These are phyloP conservation scores for Oryzaephilus surinamensis DNA, from an alignment of 1,140 invertebrate species.

Conservation along the genomic window DNA sequence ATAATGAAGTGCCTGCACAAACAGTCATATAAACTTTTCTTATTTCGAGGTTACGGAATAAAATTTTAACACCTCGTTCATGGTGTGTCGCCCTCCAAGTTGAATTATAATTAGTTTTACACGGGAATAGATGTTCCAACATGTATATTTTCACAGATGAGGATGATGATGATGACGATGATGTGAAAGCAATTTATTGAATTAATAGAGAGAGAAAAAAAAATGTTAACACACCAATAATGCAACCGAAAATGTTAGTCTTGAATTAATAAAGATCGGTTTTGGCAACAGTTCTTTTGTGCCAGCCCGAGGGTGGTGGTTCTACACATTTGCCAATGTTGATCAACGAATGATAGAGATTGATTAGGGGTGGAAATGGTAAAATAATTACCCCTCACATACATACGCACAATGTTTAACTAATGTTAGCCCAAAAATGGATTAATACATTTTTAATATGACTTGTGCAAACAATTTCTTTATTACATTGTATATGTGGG, in stretches of 20 bases:
- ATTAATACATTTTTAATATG: constrained; percentile 37
- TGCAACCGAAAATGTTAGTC: constrained; percentile 22
- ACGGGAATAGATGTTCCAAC: too few species aligned
- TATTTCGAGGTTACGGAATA: constrained; percentile 16
- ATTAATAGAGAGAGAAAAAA: too few species aligned
- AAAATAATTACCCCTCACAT: constrained; percentile 32
- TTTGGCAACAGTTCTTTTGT: constrained; percentile 16
- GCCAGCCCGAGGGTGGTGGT: constrained; percentile 14
- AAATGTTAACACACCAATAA: constrained; percentile 28
- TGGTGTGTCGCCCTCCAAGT: too few species aligned
- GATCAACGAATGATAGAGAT: constrained; percentile 34
- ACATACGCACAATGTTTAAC: constrained; percentile 18
- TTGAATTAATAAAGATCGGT: constrained; percentile 29
- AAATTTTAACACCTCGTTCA: constrained; percentile 20
- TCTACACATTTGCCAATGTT: constrained; percentile 15
- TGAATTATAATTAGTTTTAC: constrained; percentile 18
- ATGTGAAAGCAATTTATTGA: too few species aligned
- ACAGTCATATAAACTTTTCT: constrained; percentile 19
- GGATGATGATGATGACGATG: too few species aligned
- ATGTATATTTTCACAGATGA: too few species aligned
- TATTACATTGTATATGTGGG: constrained; percentile 17
- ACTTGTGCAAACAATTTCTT: constrained; percentile 33
- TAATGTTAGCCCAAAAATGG: constrained; percentile 34
- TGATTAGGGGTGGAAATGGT: constrained; percentile 34
- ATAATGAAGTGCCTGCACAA: constrained; percentile 19